Evolutionary conservation across 2,113 vertebrate species (phyloP).

Genomic region (Nothoprocta pentlandii): DNA sequence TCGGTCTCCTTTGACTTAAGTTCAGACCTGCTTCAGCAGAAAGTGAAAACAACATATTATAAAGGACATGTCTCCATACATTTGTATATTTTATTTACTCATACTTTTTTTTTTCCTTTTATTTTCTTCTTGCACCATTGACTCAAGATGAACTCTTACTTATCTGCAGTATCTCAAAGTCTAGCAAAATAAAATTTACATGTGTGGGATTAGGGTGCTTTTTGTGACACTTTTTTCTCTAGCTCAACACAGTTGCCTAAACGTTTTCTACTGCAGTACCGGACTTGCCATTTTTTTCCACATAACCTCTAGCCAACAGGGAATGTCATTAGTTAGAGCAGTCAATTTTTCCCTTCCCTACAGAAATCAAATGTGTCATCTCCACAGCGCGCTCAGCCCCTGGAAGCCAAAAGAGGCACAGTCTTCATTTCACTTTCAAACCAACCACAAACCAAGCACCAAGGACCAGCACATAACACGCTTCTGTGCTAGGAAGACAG

Average conservation of each 20-base stretch:
- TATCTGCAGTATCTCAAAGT: background rate
- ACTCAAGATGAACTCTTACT: background rate
- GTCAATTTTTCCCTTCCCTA: slow-evolving; percentile 53
- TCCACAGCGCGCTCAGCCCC: background rate
- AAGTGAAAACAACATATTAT: background rate
- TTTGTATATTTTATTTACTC: background rate
- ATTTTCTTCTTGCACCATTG: background rate
- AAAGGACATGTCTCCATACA: background rate
- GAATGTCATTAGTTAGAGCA: slow-evolving; percentile 38
- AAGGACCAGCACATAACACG: background rate
- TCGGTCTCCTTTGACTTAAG: background rate
- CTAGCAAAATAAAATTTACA: background rate
- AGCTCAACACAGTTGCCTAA: background rate
- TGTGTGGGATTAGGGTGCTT: background rate
- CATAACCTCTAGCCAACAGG: background rate
- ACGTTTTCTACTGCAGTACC: background rate
- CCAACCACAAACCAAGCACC: background rate
- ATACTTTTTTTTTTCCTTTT: background rate
- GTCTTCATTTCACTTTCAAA: background rate
- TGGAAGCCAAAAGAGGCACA: background rate
- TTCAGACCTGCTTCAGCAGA: background rate
- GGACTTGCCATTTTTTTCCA: background rate
- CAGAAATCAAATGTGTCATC: slow-evolving; percentile 67
- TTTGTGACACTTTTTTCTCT: background rate
- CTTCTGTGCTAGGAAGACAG: background rate